Evolutionary conservation across 1,140 invertebrate species (phyloP).

Genomic region (Drosophila jambulina): DNA sequence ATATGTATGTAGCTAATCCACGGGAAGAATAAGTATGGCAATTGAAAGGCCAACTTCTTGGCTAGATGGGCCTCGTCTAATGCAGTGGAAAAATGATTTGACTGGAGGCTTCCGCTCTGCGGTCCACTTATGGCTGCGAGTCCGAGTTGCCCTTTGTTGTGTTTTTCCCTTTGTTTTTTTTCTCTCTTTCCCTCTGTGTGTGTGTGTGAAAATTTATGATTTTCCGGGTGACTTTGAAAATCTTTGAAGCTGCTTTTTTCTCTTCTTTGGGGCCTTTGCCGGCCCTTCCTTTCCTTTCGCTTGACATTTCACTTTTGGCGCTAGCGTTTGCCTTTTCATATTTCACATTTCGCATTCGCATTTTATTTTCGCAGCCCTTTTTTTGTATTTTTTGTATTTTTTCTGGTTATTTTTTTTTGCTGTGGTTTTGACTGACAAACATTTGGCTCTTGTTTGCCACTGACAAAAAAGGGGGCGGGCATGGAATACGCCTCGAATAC

Average conservation of each 20-base stretch:
- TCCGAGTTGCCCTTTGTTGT: slow-evolving; percentile 13
- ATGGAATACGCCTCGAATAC: slow-evolving; percentile 3
- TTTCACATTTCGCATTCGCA: slow-evolving; percentile 42
- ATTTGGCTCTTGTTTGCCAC: slow-evolving; percentile 34
- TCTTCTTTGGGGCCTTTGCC: slow-evolving; percentile 15
- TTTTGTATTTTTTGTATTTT: slow-evolving; percentile 1
- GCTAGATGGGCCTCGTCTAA: slow-evolving; percentile 62
- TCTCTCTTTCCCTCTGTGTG: slow-evolving; percentile 16
- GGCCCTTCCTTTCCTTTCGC: slow-evolving; percentile 62
- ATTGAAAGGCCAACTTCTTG: slow-evolving; percentile 45
- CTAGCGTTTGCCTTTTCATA: slow-evolving; percentile 55
- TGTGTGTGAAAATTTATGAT: slow-evolving; percentile 77
- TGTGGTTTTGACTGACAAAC: slow-evolving; percentile 63
- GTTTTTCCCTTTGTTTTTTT: background rate
- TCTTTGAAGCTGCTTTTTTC: slow-evolving; percentile 28
- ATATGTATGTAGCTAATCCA: slow-evolving; percentile 37
- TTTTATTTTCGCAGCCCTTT: slow-evolving; percentile 33
- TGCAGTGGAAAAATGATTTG: slow-evolving; percentile 83
- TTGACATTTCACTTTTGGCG: slow-evolving; percentile 79
- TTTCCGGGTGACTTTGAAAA: slow-evolving; percentile 79
- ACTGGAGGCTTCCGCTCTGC: slow-evolving; percentile 66
- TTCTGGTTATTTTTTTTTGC: background rate
- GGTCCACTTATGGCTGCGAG: slow-evolving; percentile 46
- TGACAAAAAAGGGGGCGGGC: slow-evolving; percentile 30
- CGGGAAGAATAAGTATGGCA: slow-evolving; percentile 38